Evolutionary conservation across 2,888 invertebrate genomes (phyloP), one percentile per base, ranked within the genome.

Genomic region (Willowsia nigromaculata): DNA sequence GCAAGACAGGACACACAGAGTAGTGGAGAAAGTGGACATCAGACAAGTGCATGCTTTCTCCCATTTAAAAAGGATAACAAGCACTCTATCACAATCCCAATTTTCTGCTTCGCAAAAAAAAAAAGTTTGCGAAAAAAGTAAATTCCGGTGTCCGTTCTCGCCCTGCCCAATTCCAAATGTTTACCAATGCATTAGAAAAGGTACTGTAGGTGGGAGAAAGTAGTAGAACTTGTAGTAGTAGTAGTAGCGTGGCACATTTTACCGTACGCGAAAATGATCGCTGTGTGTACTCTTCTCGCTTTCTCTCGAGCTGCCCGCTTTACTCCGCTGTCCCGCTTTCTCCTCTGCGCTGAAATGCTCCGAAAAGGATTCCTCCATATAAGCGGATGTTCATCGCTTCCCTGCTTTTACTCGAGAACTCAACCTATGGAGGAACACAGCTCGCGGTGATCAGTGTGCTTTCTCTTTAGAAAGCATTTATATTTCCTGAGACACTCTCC

Each of bases 401-500:
- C 33, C 62, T 40, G 65, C 82, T 37, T 82, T 82, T 82, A 82
- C 82, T 82, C 82, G 27, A 22, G 65, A 82, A 82, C 62, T 82
- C 65, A 65, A 11, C 62, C 30, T 47, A 65, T 18, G 27, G 30
- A 47, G 65, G 65, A 82, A 65, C 82, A 65, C 40, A 81, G 59
- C 59, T 65, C 43, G n/a, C n/a, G 25, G 81, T 81, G 78, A 78
- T 47, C 50, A 50, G 80, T 80, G 78, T 56, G 56, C 50, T n/a
- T n/a, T n/a, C n/a, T n/a, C 43, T 43, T 22, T 43, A 71, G 40
- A 13, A n/a, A 40, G 22, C 68, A 71, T 22, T 71, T n/a, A n/a
- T n/a, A 40, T 13, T 71, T 22, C 40, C 40, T 71, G 27, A 50
- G 53, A 30, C 50, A n/a, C n/a, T n/a, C n/a, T n/a, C 22, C 3